A percentile compares a stretch with the other conserved stretches of the same genome.
These are phyloP conservation scores for Danio choprae DNA, from an alignment of 2,797 vertebrate genomes.

Conservation along the genomic window DNA sequence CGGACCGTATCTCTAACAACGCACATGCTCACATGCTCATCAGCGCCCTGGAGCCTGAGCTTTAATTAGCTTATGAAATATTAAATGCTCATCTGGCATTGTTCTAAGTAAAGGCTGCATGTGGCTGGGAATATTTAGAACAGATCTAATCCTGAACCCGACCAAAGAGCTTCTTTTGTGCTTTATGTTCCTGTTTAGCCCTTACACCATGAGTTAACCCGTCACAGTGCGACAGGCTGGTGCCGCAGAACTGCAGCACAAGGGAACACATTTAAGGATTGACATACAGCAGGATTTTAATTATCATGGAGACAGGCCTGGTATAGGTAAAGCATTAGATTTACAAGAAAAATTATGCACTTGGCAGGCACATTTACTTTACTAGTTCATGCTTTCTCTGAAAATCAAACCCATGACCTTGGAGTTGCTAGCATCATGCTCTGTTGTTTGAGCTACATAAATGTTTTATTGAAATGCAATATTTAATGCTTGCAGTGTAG, in stretches of 20 bases:
- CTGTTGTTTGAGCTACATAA: background rate
- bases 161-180: slow-evolving; percentile 63
- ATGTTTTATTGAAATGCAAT: background rate
- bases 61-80: slow-evolving; percentile 65
- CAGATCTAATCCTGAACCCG: slow-evolving; percentile 55
- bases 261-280: background rate
- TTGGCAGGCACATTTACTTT: background rate
- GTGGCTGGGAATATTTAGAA: slow-evolving; percentile 42
- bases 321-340: background rate
- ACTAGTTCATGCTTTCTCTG: background rate
- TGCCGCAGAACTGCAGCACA: background rate
- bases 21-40: slow-evolving; percentile 27
- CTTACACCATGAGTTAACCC: background rate
- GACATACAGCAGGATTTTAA: background rate
- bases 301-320: background rate
- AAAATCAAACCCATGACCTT: background rate
- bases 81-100: slow-evolving; percentile 61
- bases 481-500: background rate
- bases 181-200: slow-evolving; percentile 21
- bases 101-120: slow-evolving; percentile 48
- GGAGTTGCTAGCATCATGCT: background rate
- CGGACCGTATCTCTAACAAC: background rate
- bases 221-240: background rate
- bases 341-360: background rate
- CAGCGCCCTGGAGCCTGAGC: slow-evolving; percentile 46